These are phyloP conservation scores for Characodon lateralis DNA, from an alignment of 2,797 vertebrate genomes.

Conservation along the genomic window DNA sequence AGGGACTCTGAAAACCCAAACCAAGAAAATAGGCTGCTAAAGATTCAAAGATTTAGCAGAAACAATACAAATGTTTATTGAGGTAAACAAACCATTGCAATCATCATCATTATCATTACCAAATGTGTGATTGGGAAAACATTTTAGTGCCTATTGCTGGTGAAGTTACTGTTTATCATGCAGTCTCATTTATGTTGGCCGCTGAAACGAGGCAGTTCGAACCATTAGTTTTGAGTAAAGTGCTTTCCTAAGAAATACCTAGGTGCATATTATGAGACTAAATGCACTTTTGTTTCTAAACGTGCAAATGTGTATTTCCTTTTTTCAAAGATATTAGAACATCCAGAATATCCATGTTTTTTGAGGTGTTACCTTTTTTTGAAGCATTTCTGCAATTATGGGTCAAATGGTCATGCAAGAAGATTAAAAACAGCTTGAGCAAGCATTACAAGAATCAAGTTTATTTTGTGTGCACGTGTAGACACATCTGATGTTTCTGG, in stretches of 20 bases:
- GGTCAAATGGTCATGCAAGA: neutral
- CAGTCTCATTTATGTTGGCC: slow-evolving; percentile 32
- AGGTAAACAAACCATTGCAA: slow-evolving; percentile 1
- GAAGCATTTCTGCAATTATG: neutral
- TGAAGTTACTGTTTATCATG: slow-evolving; percentile 22
- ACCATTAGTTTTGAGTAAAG: slow-evolving; percentile 26
- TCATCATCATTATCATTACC: slow-evolving; percentile 48
- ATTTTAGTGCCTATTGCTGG: slow-evolving; percentile 20
- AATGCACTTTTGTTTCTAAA: slow-evolving; percentile 12
- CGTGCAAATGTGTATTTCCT: slow-evolving; percentile 15
- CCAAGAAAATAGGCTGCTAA: neutral
- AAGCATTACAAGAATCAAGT: slow-evolving; percentile 3
- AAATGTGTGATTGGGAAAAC: slow-evolving; percentile 28
- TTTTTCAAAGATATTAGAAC: neutral
- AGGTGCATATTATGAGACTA: neutral
- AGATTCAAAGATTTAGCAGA: slow-evolving; percentile 12
- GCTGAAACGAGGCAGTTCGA: slow-evolving; percentile 17
- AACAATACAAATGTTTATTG: slow-evolving; percentile 1
- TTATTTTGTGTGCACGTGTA: slow-evolving; percentile 16
- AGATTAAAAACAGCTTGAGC: neutral
- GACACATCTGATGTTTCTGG: slow-evolving; percentile 43
- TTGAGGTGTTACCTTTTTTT: neutral
- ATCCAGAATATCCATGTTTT: neutral
- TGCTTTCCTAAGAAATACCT: slow-evolving; percentile 40
- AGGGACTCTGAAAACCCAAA: neutral